These are phyloP conservation scores for Pimpla rufipes DNA, from an alignment of 2,888 invertebrate genomes.

Conservation along the genomic window DNA sequence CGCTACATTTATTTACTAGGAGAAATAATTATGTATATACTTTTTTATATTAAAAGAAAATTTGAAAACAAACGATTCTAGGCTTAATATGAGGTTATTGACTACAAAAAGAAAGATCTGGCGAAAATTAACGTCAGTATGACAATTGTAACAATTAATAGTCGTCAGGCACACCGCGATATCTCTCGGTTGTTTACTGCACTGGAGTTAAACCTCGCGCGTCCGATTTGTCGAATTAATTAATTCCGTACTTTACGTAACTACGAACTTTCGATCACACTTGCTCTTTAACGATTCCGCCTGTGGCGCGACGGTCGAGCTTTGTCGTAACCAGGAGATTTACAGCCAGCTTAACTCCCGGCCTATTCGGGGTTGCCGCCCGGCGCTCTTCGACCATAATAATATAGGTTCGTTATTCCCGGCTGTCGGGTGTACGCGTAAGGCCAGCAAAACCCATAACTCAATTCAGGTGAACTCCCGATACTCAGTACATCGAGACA, in stretches of 20 bases:
- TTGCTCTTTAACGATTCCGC: not conserved
- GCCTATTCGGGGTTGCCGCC: not conserved
- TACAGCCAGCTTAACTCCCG: not conserved
- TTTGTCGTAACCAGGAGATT: slow-evolving; percentile 1
- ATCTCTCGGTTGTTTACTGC: too few species aligned
- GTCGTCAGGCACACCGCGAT: too few species aligned
- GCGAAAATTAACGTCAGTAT: too few species aligned
- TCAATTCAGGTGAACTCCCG: slow-evolving; percentile 21
- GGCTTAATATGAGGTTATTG: too few species aligned
- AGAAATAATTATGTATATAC: too few species aligned
- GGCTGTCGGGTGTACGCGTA: slow-evolving; percentile 25
- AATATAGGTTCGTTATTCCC: slow-evolving; percentile 30
- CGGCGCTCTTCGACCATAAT: not conserved
- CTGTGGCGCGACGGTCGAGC: not conserved
- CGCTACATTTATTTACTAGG: too few species aligned
- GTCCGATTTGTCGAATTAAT: not conserved
- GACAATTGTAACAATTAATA: too few species aligned
- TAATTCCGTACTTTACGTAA: not conserved
- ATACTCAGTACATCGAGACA: slow-evolving; percentile 6
- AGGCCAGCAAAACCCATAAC: not conserved
- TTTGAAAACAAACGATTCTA: too few species aligned
- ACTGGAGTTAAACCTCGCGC: too few species aligned
- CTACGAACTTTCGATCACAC: slow-evolving; percentile 1
- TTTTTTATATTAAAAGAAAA: too few species aligned
- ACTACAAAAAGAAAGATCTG: too few species aligned